Conservation (phyloP, 2,888 invertebrate genomes). For the Lepidocyrtinus sp. region DNA sequence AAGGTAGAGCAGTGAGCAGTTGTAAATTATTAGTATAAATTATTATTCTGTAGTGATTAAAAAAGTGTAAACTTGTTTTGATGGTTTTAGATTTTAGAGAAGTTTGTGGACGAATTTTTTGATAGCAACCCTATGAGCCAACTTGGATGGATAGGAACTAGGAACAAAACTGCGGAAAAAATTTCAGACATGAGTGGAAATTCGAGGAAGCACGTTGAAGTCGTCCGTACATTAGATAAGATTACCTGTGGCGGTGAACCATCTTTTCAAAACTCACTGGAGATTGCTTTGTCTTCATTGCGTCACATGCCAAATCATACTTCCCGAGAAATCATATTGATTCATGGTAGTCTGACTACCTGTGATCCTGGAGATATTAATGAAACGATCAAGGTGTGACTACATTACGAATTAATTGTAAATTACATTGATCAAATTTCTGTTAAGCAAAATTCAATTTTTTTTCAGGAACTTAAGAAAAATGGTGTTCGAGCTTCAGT, state of each 20-base stretch:
- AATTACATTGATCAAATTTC: background rate
- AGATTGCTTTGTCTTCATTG: slow-evolving; percentile 87
- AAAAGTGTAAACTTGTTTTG: slow-evolving; percentile 7
- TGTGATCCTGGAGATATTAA: slow-evolving; percentile 97
- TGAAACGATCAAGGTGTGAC: slow-evolving; percentile 77
- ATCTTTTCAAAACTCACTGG: slow-evolving; percentile 95
- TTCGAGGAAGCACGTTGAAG: slow-evolving; percentile 84
- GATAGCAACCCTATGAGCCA: slow-evolving; percentile 99
- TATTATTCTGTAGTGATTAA: too few relatives aligned
- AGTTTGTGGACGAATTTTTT: slow-evolving; percentile 96
- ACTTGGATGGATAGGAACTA: slow-evolving; percentile 90
- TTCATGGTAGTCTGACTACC: slow-evolving; percentile 95
- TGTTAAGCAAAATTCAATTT: background rate
- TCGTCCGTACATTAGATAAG: slow-evolving; percentile 71
- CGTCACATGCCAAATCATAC: slow-evolving; percentile 94
- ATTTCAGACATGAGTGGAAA: slow-evolving; percentile 92
- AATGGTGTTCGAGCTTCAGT: slow-evolving; percentile 91
- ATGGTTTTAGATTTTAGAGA: slow-evolving; percentile 82
- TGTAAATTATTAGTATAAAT: too few relatives aligned
- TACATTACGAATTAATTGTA: background rate
- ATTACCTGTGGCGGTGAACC: slow-evolving; percentile 90
- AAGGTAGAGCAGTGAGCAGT: slow-evolving; percentile 78
- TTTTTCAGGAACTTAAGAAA: slow-evolving; percentile 78
- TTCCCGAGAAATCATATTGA: slow-evolving; percentile 91
- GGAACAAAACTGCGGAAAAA: slow-evolving; percentile 95